These are phyloP conservation scores for Puntigrus tetrazona DNA, from an alignment of 2,113 vertebrate genomes.

Conservation along the genomic window DNA sequence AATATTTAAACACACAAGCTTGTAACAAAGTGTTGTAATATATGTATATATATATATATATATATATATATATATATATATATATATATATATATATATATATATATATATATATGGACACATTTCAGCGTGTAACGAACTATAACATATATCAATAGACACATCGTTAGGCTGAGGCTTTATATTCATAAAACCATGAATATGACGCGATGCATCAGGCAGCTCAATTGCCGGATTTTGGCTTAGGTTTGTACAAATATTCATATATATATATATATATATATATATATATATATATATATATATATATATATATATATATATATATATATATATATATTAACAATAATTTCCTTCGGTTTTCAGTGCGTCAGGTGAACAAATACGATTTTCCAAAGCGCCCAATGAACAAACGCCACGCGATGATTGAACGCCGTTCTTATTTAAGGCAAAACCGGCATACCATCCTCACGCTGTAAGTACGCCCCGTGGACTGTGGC, in stretches of 20 bases:
- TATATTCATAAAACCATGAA: not conserved
- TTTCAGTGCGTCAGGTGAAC: not conserved
- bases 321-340: no score
- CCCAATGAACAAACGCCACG: not conserved
- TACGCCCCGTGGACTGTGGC: constrained; percentile 24
- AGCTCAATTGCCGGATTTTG: not conserved
- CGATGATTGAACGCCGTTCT: not conserved
- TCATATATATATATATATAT: no score
- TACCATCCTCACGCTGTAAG: not conserved
- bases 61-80: no score
- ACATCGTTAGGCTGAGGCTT: not conserved
- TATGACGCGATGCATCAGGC: not conserved
- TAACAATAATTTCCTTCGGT: not conserved
- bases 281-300: no score
- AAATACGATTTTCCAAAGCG: not conserved
- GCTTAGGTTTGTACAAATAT: no score
- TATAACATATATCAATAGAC: not conserved
- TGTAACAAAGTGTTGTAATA: not conserved
- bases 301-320: no score
- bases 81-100: no score
- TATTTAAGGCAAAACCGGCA: constrained; percentile 7
- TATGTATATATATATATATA: not conserved
- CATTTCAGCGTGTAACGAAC: not conserved
- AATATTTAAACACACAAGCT: not conserved
- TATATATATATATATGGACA: not conserved